Evolutionary conservation across 2,888 invertebrate genomes (phyloP).

Genomic region (Drosophila tripunctata): DNA sequence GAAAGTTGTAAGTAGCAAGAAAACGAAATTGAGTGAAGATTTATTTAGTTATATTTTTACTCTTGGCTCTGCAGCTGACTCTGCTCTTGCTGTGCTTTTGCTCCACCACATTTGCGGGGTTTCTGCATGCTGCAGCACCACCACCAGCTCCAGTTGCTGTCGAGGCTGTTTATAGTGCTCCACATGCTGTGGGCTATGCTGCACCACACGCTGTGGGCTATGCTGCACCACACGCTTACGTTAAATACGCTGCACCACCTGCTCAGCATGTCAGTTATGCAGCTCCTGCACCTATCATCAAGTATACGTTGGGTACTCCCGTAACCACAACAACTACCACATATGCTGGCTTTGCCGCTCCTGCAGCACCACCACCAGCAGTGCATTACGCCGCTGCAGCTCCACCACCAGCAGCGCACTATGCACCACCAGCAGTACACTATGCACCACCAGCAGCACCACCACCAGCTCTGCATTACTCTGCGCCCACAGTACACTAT

Average conservation of each 20-base stretch:
- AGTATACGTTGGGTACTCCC: slow-evolving; percentile 60
- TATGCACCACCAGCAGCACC: slow-evolving; percentile 28
- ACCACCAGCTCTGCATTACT: slow-evolving; percentile 5
- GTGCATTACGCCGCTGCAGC: slow-evolving; percentile 11
- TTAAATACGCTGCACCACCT: slow-evolving; percentile 43
- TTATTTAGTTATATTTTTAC: not conserved
- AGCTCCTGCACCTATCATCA: slow-evolving; percentile 45
- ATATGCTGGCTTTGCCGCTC: slow-evolving; percentile 61
- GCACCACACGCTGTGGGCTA: slow-evolving; percentile 22
- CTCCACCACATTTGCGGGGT: slow-evolving; percentile 1
- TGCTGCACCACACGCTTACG: slow-evolving; percentile 23
- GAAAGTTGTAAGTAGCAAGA: slow-evolving; percentile 42
- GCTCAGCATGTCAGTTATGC: slow-evolving; percentile 29
- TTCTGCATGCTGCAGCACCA: slow-evolving; percentile 34
- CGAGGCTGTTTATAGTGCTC: slow-evolving; percentile 46
- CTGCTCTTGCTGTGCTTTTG: slow-evolving; percentile 9
- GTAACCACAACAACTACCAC: slow-evolving; percentile 70
- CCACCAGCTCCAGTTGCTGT: slow-evolving; percentile 45
- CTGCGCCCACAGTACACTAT: slow-evolving; percentile 23
- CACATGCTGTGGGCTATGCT: slow-evolving; percentile 18
- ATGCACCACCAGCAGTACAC: slow-evolving; percentile 9
- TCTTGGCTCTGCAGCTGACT: slow-evolving; percentile 14
- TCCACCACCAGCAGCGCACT: slow-evolving; percentile 7
- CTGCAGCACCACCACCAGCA: slow-evolving; percentile 22
- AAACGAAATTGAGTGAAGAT: not conserved